A percentile compares a stretch with the other conserved stretches of the same genome.
Conservation (phyloP, 53 echinoderm and acorn worm genomes). For the Henricia sp. region DNA sequence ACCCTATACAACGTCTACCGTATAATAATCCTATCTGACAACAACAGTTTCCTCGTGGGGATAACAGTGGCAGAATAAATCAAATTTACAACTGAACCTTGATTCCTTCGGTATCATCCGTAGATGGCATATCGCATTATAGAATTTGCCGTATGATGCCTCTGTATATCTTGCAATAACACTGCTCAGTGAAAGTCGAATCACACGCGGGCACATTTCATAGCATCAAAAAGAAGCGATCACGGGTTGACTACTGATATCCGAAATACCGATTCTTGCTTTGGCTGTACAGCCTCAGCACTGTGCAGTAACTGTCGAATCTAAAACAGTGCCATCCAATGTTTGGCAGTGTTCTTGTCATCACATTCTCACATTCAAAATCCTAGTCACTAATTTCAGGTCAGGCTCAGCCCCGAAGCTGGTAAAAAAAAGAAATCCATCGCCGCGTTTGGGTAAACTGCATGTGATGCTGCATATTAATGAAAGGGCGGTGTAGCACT, state of each 20-base stretch:
- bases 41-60: neutral
- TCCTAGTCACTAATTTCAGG: no score
- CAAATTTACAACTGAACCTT: constrained; percentile 13
- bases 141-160: neutral
- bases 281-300: neutral
- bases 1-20: neutral
- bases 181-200: neutral
- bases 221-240: neutral
- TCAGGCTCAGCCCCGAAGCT: no score
- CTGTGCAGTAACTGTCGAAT: no score
- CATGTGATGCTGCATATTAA: no score
- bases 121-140: neutral
- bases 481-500: no score
- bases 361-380: no score
- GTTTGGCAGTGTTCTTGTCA: no score
- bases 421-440: no score
- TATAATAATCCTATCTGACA: neutral
- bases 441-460: no score
- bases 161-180: neutral
- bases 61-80: neutral
- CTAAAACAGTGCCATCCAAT: no score
- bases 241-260: neutral
- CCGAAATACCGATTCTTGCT: neutral
- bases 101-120: constrained; percentile 1
- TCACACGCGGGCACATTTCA: neutral